Conservation (phyloP, 2,113 vertebrate species). For the Cyanoderma ruficeps region DNA sequence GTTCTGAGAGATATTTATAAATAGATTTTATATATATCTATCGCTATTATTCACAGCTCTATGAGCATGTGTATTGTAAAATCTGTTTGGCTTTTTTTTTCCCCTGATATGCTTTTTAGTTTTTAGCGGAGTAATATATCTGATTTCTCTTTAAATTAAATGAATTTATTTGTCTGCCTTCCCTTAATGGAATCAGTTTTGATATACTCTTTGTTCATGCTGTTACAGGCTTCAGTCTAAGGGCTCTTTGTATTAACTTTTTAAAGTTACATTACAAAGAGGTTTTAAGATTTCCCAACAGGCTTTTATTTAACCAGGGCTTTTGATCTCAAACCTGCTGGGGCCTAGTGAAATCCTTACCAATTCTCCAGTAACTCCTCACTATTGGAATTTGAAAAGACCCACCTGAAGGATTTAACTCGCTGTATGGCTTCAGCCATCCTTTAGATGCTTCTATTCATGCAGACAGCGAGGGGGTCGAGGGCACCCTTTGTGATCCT, state of each 20-base stretch:
- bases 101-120: slow-evolving; percentile 5
- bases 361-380: slow-evolving; percentile 82
- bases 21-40: slow-evolving; percentile 8
- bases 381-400: slow-evolving; percentile 85
- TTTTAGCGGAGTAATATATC: slow-evolving; percentile 59
- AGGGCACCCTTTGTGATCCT: slow-evolving; percentile 76
- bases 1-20: slow-evolving; percentile 30
- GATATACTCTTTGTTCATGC: slow-evolving; percentile 81
- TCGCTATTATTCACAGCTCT: slow-evolving; percentile 13
- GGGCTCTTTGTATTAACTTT: slow-evolving; percentile 84
- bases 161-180: slow-evolving; percentile 74
- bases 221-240: slow-evolving; percentile 78
- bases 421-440: slow-evolving; percentile 74
- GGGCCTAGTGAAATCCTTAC: slow-evolving; percentile 82
- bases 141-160: slow-evolving; percentile 78
- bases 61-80: background rate
- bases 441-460: slow-evolving; percentile 77
- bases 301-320: slow-evolving; percentile 82
- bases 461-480: slow-evolving; percentile 69
- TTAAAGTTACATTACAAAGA: slow-evolving; percentile 87
- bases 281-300: slow-evolving; percentile 85
- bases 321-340: slow-evolving; percentile 87
- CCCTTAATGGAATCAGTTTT: slow-evolving; percentile 81
- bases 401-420: slow-evolving; percentile 86
- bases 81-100: background rate